A percentile compares a stretch with the other conserved stretches of the same genome.
Conservation (phyloP, 2,888 invertebrate genomes). For the Cantharis nigra region DNA sequence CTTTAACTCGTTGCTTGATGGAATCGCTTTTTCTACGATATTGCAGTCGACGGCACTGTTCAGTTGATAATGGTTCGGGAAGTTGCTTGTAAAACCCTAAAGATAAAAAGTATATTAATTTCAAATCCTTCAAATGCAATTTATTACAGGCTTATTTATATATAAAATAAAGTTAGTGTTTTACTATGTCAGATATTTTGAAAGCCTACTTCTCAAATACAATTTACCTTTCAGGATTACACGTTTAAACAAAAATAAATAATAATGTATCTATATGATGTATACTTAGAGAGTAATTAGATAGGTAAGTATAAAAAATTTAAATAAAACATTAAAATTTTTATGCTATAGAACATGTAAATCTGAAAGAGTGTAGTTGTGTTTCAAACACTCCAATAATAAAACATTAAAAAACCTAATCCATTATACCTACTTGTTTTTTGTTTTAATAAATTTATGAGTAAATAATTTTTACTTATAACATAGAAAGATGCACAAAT, state of each 20-base stretch:
- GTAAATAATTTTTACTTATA: too few relatives aligned
- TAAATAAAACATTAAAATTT: too few relatives aligned
- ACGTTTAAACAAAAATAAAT: background rate
- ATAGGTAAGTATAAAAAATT: too few relatives aligned
- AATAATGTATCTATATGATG: background rate
- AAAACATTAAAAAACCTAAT: too few relatives aligned
- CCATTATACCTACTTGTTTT: too few relatives aligned
- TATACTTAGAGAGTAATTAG: too few relatives aligned
- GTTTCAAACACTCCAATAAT: too few relatives aligned
- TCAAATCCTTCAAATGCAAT: background rate
- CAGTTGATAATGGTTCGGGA: conserved; percentile 62
- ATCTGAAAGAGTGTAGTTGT: too few relatives aligned
- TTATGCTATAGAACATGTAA: too few relatives aligned
- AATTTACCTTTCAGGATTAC: background rate
- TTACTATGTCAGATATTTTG: background rate
- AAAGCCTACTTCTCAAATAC: background rate
- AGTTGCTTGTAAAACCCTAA: conserved; percentile 67
- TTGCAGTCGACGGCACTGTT: conserved; percentile 61
- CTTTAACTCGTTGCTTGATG: conserved; percentile 62
- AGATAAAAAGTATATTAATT: conserved; percentile 6
- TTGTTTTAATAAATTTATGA: too few relatives aligned
- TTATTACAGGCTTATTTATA: background rate
- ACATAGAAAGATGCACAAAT: too few relatives aligned
- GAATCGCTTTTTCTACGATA: conserved; percentile 65
- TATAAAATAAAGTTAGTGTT: background rate